These are phyloP conservation scores for Drosophila kuntzei DNA, from an alignment of 2,888 invertebrate species.

Conservation along the genomic window DNA sequence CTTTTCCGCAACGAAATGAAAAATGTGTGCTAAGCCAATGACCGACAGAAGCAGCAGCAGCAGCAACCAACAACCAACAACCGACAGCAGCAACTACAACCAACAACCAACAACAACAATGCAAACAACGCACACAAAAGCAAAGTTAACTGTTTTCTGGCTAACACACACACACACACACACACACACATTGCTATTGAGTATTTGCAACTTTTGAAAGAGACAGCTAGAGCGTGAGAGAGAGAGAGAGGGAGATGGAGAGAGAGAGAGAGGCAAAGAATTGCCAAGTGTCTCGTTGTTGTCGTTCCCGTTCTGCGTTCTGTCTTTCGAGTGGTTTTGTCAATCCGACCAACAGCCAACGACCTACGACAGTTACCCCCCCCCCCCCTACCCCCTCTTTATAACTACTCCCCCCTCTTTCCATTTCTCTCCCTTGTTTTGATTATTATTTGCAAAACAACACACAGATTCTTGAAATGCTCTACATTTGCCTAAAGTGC, in stretches of 20 bases:
- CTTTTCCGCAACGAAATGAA: conserved; percentile 83
- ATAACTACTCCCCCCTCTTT: not conserved
- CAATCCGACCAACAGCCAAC: conserved; percentile 58
- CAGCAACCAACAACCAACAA: conserved; percentile 42
- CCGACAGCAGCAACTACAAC: conserved; percentile 44
- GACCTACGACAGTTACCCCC: conserved; percentile 52
- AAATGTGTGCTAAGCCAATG: conserved; percentile 86
- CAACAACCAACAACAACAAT: conserved; percentile 49
- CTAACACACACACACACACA: conserved; percentile 54
- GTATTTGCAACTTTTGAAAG: conserved; percentile 67
- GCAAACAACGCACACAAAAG: conserved; percentile 68
- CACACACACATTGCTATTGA: conserved; percentile 29
- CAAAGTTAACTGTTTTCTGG: conserved; percentile 70
- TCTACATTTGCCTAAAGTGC: conserved; percentile 69
- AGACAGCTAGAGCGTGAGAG: too few species aligned
- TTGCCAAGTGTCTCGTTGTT: conserved; percentile 48
- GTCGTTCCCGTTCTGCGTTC: conserved; percentile 47
- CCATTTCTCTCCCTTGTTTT: conserved; percentile 37
- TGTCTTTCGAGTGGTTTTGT: conserved; percentile 63
- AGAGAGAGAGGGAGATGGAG: conserved; percentile 27
- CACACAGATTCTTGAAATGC: conserved; percentile 53
- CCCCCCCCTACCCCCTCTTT: not conserved
- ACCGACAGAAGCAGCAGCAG: conserved; percentile 80
- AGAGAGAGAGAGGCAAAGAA: conserved; percentile 27
- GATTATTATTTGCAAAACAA: conserved; percentile 40